phyloP scores from a whole-genome alignment of 2,797 vertebrate genomes.

The Takifugu rubripes region DNA sequence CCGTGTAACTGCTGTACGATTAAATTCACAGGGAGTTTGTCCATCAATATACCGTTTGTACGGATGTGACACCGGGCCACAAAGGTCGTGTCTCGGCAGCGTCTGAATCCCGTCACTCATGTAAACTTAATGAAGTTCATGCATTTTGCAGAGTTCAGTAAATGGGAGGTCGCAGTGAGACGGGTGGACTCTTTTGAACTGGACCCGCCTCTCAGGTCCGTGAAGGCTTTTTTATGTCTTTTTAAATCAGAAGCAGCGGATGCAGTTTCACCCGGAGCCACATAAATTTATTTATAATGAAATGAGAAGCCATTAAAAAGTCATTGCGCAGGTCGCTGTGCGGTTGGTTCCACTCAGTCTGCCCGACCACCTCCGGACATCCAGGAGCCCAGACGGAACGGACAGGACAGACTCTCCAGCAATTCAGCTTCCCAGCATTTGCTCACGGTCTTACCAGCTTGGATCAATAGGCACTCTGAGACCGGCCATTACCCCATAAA shows the following conservation, averaged over 20 bases:
- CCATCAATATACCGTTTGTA: constrained; percentile 33
- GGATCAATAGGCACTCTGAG: constrained; percentile 67
- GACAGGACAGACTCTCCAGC: constrained; percentile 49
- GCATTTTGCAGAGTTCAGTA: constrained; percentile 13
- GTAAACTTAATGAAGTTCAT: constrained; percentile 34
- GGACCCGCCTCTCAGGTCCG: constrained; percentile 20
- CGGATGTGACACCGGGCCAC: constrained; percentile 21
- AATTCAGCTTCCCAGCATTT: constrained; percentile 60
- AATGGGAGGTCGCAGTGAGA: constrained; percentile 25
- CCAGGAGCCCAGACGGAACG: constrained; percentile 60
- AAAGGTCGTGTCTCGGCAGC: constrained; percentile 21
- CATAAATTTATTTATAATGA: constrained; percentile 63
- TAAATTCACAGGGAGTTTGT: constrained; percentile 22
- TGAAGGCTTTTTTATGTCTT: constrained; percentile 36
- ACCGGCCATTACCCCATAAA: constrained; percentile 63
- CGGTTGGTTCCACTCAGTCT: constrained; percentile 75
- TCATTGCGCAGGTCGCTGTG: constrained; percentile 47
- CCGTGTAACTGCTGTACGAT: constrained; percentile 24
- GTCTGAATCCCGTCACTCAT: constrained; percentile 21
- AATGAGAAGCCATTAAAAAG: constrained; percentile 72
- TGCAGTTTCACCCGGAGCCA: constrained; percentile 56
- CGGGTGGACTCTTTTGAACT: constrained; percentile 21
- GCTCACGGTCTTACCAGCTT: constrained; percentile 51
- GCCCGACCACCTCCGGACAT: constrained; percentile 67
- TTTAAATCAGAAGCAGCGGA: constrained; percentile 39